These are phyloP conservation scores for Drosophila prosaltans DNA, from an alignment of 1,140 invertebrate species.

Conservation along the genomic window DNA sequence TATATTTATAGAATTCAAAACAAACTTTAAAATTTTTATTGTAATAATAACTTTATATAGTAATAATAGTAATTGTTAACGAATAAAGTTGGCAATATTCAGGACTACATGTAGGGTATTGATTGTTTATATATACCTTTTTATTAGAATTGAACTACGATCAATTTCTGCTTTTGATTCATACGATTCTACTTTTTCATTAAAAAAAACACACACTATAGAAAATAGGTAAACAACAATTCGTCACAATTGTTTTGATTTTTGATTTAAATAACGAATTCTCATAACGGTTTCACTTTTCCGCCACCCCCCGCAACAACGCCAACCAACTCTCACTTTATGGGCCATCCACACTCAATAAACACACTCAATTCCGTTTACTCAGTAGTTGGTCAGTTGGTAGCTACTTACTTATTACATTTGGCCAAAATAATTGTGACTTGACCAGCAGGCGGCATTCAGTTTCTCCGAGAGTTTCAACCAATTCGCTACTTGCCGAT, in stretches of 20 bases:
- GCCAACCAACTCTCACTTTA: constrained; percentile 69
- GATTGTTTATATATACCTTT: too few relatives aligned
- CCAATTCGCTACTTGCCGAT: constrained; percentile 34
- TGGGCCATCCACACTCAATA: constrained; percentile 21
- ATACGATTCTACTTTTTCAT: too few relatives aligned
- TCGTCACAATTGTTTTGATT: background rate
- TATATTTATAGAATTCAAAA: too few relatives aligned
- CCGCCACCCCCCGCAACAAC: constrained; percentile 23
- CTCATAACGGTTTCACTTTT: constrained; percentile 73
- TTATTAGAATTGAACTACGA: too few relatives aligned
- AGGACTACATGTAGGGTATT: too few relatives aligned
- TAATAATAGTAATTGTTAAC: too few relatives aligned
- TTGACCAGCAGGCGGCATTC: constrained; percentile 58
- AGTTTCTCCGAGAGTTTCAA: constrained; percentile 67
- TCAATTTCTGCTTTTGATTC: too few relatives aligned
- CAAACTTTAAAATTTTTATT: too few relatives aligned
- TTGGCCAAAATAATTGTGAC: constrained; percentile 60
- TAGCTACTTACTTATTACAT: constrained; percentile 46
- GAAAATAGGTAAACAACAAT: background rate
- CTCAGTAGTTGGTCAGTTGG: background rate
- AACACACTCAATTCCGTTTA: constrained; percentile 18
- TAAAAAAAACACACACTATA: background rate
- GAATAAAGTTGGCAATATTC: too few relatives aligned
- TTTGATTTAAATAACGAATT: constrained; percentile 32
- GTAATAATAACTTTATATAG: too few relatives aligned